Percentiles rank a stretch among this genome's conserved stretches.
These are phyloP conservation scores for Dermochelys coriacea DNA, from an alignment of 2,797 vertebrate genomes.

Conservation along the genomic window DNA sequence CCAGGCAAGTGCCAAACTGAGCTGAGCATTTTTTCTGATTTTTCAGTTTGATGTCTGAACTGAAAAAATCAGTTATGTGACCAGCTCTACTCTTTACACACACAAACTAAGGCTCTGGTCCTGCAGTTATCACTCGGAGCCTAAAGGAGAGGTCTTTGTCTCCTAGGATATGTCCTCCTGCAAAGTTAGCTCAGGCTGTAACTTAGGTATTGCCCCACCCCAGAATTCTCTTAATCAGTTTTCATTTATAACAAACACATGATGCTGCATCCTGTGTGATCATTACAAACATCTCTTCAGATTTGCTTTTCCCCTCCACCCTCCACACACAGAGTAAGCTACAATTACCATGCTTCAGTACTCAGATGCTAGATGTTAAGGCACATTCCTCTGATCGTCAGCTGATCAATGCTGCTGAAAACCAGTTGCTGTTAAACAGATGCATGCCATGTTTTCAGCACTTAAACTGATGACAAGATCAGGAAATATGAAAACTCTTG, in stretches of 20 bases:
- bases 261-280: neutral
- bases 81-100: too few species aligned
- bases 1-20: too few species aligned
- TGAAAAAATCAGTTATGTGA: too few species aligned
- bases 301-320: neutral
- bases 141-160: too few species aligned
- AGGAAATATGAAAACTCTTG: neutral
- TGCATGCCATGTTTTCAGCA: neutral
- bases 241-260: neutral
- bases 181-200: too few species aligned
- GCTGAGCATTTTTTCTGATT: too few species aligned
- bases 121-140: too few species aligned
- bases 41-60: too few species aligned
- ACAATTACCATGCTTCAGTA: neutral
- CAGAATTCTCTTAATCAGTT: neutral
- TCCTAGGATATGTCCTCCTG: too few species aligned
- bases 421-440: neutral
- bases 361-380: neutral
- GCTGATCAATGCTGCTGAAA: neutral
- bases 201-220: too few species aligned
- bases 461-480: neutral
- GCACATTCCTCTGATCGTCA: accelerated
- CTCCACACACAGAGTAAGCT: neutral
- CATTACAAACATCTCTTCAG: neutral
- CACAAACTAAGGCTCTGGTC: too few species aligned